Base-by-base conservation (phyloP, 2,888 invertebrate genomes). In the Poecilobothrus nobilitatus region DNA sequence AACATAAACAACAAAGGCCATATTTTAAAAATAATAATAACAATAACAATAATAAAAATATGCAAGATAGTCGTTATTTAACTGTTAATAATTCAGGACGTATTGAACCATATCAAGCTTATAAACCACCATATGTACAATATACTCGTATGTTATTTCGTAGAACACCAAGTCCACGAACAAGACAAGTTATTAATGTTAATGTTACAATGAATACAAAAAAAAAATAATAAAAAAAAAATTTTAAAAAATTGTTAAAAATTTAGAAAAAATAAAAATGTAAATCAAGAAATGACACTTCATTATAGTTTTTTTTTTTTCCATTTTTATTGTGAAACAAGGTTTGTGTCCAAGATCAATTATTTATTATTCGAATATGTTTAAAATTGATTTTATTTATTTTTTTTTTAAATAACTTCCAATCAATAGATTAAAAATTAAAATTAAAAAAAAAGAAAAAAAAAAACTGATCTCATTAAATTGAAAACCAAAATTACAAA, bases 101-200 rank as follows among this genome's bases (percentile, higher is more conserved):
- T 53, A 53, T 53, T 53, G 53, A 53, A 53, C 53, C 53, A 53
- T 53, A 53, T 53, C 53, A 53, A 53, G 53, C 53, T 18, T 53
- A 53, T 53, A 53, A 53, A 53, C 53, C 15, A 53, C 53, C 53
- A 53, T 53, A 53, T 53, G 53, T 53, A 15, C 53, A 9, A 53
- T 53, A 53, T 53, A 53, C 53, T 3, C 53, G 53, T 6, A 53
- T 53, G 53, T 18, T 53, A 53, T 53, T 53, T 53, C 53, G 22
- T 65, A 68, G 66, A 27, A 64, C 66, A 44, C 68, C 71, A 10
- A 71, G 68, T 20, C 70, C 72, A 15, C 67, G 72, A 22, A 71
- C 72, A 27, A 37, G 68, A 22, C 72, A 72, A 68, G 66, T 72
- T 21, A 72, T 72, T 22, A 68, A 68, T 61, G 68, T 72, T 20